Evolutionary conservation across 2,888 invertebrate species (phyloP).

Genomic region (Heliconius charithonia): DNA sequence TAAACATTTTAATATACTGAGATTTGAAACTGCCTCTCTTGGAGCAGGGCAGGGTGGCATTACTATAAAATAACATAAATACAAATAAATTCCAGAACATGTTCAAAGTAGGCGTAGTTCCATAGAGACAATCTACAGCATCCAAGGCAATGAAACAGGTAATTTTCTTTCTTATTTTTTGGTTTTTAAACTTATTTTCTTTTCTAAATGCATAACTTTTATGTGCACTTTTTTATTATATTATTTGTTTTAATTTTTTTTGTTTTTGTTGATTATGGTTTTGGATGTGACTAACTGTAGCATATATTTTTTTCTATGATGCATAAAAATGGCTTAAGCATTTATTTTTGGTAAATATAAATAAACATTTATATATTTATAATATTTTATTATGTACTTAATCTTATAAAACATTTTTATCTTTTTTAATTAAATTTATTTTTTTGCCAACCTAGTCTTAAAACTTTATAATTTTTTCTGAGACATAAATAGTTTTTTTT

Average conservation of each 20-base stretch:
- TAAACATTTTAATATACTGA: not conserved
- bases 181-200: not conserved
- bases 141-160: slow-evolving; percentile 88
- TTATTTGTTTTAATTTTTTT: not conserved
- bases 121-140: slow-evolving; percentile 84
- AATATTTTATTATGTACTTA: not conserved
- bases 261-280: not conserved
- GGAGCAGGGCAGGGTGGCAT: not conserved
- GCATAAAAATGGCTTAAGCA: not conserved
- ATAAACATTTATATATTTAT: not conserved
- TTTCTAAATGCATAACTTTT: not conserved
- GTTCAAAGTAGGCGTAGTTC: slow-evolving; percentile 72
- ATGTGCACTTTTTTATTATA: not conserved
- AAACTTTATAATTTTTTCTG: too few relatives aligned
- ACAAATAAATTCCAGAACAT: slow-evolving; percentile 57
- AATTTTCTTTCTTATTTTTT: slow-evolving; percentile 44
- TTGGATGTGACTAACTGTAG: not conserved
- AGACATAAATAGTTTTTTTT: too few relatives aligned
- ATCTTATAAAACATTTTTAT: not conserved
- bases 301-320: not conserved
- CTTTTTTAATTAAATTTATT: too few relatives aligned
- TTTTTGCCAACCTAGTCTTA: too few relatives aligned
- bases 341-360: not conserved
- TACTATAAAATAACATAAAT: not conserved
- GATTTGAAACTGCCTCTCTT: not conserved